These are phyloP conservation scores for Eclectus roratus DNA, from an alignment of 2,113 vertebrate species.

Conservation along the genomic window DNA sequence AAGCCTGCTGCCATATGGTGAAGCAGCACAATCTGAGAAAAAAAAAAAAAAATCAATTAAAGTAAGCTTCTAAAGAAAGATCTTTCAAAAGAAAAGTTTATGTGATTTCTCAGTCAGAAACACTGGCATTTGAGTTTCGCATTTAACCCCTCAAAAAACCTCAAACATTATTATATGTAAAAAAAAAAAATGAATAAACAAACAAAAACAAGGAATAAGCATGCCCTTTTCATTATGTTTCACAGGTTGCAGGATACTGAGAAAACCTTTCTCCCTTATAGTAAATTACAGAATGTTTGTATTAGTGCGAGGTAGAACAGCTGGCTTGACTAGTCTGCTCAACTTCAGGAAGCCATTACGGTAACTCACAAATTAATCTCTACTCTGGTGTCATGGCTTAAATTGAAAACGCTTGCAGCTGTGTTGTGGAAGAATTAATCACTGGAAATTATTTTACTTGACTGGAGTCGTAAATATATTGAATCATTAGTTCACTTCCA, in stretches of 20 bases:
- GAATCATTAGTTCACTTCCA: not conserved
- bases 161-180: too few species aligned
- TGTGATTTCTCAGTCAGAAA: not conserved
- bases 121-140: not conserved
- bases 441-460: not conserved
- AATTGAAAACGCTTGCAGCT: not conserved
- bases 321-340: not conserved
- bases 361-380: not conserved
- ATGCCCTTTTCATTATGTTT: not conserved
- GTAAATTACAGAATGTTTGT: not conserved
- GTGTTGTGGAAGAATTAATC: not conserved
- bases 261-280: not conserved
- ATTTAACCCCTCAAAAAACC: not conserved
- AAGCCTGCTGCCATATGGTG: conserved; percentile 28
- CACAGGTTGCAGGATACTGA: not conserved
- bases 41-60: not conserved
- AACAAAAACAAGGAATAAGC: not conserved
- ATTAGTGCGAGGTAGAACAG: not conserved
- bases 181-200: not conserved
- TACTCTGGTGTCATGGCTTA: not conserved
- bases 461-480: not conserved
- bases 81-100: not conserved
- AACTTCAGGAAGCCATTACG: not conserved
- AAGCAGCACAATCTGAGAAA: not conserved
- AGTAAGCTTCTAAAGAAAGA: not conserved